These are phyloP conservation scores for Carposina sasakii DNA, from an alignment of 1,140 invertebrate species.

Conservation along the genomic window DNA sequence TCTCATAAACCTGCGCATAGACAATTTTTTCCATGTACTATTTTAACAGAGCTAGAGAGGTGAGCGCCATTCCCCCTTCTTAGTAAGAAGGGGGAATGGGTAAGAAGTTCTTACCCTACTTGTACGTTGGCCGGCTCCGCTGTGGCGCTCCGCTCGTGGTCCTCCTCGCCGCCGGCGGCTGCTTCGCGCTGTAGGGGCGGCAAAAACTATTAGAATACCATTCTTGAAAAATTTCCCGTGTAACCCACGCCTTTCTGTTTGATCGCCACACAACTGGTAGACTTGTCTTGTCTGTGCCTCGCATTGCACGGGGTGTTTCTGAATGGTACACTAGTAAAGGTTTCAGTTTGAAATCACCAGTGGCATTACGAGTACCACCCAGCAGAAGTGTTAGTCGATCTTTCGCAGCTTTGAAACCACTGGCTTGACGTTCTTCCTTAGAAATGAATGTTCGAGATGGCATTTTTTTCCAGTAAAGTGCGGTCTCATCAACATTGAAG, in stretches of 20 bases:
- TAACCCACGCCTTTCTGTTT: constrained; percentile 63
- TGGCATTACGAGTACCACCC: constrained; percentile 54
- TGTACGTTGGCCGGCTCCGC: too few species aligned
- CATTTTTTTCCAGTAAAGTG: constrained; percentile 50
- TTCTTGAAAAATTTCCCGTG: constrained; percentile 44
- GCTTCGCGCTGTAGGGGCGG: too few species aligned
- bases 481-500: constrained; percentile 61
- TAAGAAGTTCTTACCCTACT: too few species aligned
- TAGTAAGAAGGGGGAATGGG: too few species aligned
- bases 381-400: constrained; percentile 54
- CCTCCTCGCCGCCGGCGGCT: too few species aligned
- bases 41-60: too few species aligned
- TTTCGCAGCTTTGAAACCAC: constrained; percentile 46
- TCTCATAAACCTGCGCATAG: too few species aligned
- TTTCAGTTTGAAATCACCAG: constrained; percentile 60
- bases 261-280: constrained; percentile 56
- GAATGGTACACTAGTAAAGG: constrained; percentile 60
- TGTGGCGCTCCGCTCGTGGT: too few species aligned
- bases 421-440: constrained; percentile 34
- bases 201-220: constrained; percentile 38
- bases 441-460: constrained; percentile 34
- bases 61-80: too few species aligned
- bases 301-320: constrained; percentile 48
- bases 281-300: constrained; percentile 30
- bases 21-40: too few species aligned